phyloP scores from a whole-genome alignment of 2,113 vertebrate species.

The Oceanodroma tethys region DNA sequence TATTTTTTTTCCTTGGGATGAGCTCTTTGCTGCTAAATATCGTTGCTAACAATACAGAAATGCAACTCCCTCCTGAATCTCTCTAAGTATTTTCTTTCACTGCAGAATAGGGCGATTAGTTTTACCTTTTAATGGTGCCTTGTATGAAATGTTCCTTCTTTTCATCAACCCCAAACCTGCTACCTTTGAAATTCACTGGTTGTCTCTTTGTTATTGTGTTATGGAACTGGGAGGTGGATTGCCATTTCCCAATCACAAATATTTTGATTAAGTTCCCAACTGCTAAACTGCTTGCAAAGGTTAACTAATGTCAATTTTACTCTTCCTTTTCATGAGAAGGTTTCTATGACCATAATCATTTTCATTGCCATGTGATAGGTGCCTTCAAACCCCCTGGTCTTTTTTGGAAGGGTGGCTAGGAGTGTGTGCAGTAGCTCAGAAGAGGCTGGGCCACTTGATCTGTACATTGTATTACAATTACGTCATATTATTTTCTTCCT shows the following conservation, averaged over 20 bases:
- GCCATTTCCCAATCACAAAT: accelerated
- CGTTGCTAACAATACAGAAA: not conserved
- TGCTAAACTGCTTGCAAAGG: not conserved
- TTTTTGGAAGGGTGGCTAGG: not conserved
- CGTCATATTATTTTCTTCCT: not conserved
- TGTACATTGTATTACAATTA: not conserved
- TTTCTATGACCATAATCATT: not conserved
- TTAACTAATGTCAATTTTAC: not conserved
- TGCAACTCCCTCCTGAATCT: not conserved
- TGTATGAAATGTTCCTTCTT: not conserved
- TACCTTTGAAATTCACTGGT: not conserved
- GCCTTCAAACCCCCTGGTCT: not conserved
- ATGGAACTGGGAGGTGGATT: accelerated
- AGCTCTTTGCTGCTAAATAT: not conserved
- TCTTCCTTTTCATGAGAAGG: not conserved
- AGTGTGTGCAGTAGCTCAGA: not conserved
- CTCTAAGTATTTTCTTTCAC: not conserved
- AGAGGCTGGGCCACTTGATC: not conserved
- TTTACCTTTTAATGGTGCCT: not conserved
- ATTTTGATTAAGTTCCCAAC: not conserved
- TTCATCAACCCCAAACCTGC: not conserved
- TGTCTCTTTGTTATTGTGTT: not conserved
- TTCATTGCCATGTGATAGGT: not conserved
- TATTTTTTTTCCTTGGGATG: not conserved
- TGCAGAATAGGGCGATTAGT: not conserved